A percentile compares a stretch with the other conserved stretches of the same genome.
Conservation (phyloP, 2,797 vertebrate species). For the Lithobates pipiens region DNA sequence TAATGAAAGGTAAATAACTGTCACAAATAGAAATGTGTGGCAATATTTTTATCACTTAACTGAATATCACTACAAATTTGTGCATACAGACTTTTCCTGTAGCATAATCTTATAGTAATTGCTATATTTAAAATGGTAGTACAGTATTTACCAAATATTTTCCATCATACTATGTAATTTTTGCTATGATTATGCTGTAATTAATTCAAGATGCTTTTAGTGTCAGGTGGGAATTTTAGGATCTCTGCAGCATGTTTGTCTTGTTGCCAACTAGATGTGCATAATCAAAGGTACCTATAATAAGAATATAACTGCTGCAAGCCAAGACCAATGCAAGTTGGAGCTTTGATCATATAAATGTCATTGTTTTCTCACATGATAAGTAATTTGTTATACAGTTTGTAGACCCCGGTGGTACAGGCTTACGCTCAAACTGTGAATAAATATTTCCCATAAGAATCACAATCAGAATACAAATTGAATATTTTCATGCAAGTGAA, state of each 20-base stretch:
- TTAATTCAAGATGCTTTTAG: background rate
- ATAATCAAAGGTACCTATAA: conserved; percentile 22
- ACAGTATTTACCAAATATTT: background rate
- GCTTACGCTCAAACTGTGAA: background rate
- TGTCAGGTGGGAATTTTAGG: background rate
- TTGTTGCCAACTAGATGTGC: conserved; percentile 1
- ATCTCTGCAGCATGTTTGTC: conserved; percentile 7
- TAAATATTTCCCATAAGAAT: background rate
- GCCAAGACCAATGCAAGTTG: conserved; percentile 8
- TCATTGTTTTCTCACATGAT: background rate
- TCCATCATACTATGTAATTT: background rate
- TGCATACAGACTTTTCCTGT: too few relatives aligned
- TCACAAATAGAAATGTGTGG: too few relatives aligned
- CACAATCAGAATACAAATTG: background rate
- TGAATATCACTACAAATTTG: too few relatives aligned
- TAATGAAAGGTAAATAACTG: too few relatives aligned
- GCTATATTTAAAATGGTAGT: too few relatives aligned
- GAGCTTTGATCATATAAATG: conserved; percentile 27
- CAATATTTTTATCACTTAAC: too few relatives aligned
- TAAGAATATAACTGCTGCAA: background rate
- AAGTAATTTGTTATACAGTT: conserved; percentile 1
- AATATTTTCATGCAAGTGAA: background rate
- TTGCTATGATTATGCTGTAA: conserved; percentile 13
- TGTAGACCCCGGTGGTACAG: background rate
- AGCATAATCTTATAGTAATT: too few relatives aligned